Evolutionary conservation across 2,797 vertebrate genomes (phyloP), one percentile per base, ranked within the genome.

Genomic region (Thamnophis elegans): DNA sequence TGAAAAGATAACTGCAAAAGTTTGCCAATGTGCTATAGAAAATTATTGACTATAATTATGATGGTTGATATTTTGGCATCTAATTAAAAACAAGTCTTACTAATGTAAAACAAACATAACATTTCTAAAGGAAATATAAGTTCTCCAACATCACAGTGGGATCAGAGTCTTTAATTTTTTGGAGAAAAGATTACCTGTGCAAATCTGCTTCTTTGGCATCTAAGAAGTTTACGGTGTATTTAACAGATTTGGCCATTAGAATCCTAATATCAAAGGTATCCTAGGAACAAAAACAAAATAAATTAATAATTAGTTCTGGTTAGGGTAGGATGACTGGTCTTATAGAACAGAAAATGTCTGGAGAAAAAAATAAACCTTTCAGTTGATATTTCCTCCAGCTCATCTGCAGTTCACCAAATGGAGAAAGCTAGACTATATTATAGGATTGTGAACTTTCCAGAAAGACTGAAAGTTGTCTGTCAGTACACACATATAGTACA

Each of bases 201-300:
- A 99, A 97, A 97, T 99, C 99, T 26, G 98, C 98, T 97, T 99
- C 99, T 98, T 99, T 99, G 97, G 99, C 98, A 96, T 99, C 99
- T 97, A 99, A 97, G 97, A 99, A 99, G 98, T 99, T 99, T 88
- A 99, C 99, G 8, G 99, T 99, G 96, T 99, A 98, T 96, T 99
- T 99, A 92, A 99, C 99, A 0, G 99, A 99, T 96, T 99, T 99
- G 95, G 99, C 99, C 99, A 99, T 99, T 91, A 99, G 95, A 91
- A 99, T 99, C 94, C 99, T 97, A 97, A 99, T 99, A 95, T 99
- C 99, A 93, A 99, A 99, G 0, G 99, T 99, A 97, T 99, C 99
- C 99, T 99, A 93, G 91, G 85, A 90, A 91, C 88, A 95, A 91
- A 94, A 10, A n/a, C n/a, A n/a, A 11, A 18, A 25, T 0, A 59